Conservation (phyloP, 2,888 invertebrate genomes). For the Thalpophila matura region DNA sequence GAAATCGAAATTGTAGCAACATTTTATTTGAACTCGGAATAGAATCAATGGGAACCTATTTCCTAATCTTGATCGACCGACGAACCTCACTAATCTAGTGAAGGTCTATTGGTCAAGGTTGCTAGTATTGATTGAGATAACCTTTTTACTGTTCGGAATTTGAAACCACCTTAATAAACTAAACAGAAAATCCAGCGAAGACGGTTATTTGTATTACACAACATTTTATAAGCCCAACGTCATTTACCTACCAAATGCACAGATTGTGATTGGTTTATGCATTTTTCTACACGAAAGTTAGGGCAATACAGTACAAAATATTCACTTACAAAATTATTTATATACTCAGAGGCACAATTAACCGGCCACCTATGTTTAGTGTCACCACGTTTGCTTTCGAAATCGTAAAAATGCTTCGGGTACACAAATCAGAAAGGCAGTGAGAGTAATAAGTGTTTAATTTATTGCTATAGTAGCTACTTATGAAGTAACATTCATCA, state of each 20-base stretch:
- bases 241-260: constrained; percentile 3
- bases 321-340: constrained; percentile 38
- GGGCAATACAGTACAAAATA: constrained; percentile 25
- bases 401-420: too few species aligned
- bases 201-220: too few species aligned
- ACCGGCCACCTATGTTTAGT: too few species aligned
- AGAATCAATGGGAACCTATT: constrained; percentile 26
- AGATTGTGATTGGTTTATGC: constrained; percentile 20
- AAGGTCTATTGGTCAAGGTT: constrained; percentile 40
- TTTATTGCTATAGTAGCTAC: too few species aligned
- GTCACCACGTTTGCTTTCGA: too few species aligned
- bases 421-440: too few species aligned
- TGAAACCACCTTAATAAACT: constrained; percentile 16
- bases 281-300: constrained; percentile 26
- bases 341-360: too few species aligned
- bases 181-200: too few species aligned
- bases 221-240: too few species aligned
- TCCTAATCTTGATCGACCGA: constrained; percentile 47
- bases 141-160: background rate
- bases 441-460: too few species aligned
- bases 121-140: constrained; percentile 21
- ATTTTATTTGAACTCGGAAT: constrained; percentile 5
- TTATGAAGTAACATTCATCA: too few species aligned
- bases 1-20: too few species aligned
- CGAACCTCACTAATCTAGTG: constrained; percentile 30